A percentile compares a stretch with the other conserved stretches of the same genome.
Evolutionary conservation across 2,888 invertebrate genomes (phyloP).

Genomic region (Drosophila lacicola): DNA sequence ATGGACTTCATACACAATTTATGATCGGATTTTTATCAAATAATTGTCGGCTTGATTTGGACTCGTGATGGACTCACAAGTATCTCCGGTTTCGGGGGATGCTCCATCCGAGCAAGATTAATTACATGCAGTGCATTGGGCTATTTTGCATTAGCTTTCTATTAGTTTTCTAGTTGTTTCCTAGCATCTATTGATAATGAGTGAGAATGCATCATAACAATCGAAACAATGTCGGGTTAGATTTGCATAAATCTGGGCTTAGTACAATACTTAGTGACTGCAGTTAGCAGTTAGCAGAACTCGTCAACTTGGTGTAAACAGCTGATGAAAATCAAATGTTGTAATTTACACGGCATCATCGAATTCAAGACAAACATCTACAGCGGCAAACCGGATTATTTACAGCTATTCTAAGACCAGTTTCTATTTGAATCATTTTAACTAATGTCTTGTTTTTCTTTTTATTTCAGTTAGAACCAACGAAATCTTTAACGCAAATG

Average conservation of each 20-base stretch:
- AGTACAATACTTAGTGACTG: neutral
- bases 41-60: constrained; percentile 28
- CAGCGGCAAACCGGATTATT: constrained; percentile 37
- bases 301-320: neutral
- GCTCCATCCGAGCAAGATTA: constrained; percentile 8
- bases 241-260: constrained; percentile 20
- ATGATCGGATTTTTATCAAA: constrained; percentile 10
- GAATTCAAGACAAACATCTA: constrained; percentile 25
- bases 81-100: constrained; percentile 41
- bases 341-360: constrained; percentile 33
- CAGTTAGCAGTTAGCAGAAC: neutral
- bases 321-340: constrained; percentile 9
- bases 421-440: constrained; percentile 28
- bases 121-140: constrained; percentile 5
- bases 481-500: constrained; percentile 51
- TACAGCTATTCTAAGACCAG: constrained; percentile 40
- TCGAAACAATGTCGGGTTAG: neutral
- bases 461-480: constrained; percentile 35
- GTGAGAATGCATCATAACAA: constrained; percentile 36
- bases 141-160: neutral
- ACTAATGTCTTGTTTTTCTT: constrained; percentile 9
- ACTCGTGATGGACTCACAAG: constrained; percentile 17
- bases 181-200: neutral
- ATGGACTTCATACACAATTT: constrained; percentile 24
- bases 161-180: constrained; percentile 12